A percentile compares a stretch with the other conserved stretches of the same genome.
Evolutionary conservation across 2,113 vertebrate species (phyloP).

Genomic region (Potamarius usumacintae): DNA sequence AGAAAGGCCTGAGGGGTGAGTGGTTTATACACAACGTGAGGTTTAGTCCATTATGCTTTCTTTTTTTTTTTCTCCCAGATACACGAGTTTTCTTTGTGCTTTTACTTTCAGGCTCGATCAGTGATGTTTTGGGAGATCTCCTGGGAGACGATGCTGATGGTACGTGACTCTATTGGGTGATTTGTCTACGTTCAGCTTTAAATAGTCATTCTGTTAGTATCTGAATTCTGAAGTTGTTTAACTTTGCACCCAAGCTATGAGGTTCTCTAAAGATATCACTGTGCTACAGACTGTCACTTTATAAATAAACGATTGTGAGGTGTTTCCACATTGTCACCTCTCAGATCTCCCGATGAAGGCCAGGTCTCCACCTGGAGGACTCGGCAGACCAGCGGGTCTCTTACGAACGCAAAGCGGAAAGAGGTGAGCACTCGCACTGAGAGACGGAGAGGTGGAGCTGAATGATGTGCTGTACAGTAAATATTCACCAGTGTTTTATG

Average conservation of each 20-base stretch:
- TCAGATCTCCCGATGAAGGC: conserved; percentile 56
- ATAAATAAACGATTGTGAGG: neutral
- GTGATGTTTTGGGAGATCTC: conserved; percentile 74
- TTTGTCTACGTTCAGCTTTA: no score
- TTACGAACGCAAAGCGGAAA: conserved; percentile 45
- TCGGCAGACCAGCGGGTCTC: conserved; percentile 17
- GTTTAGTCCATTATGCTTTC: neutral
- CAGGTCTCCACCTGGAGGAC: conserved; percentile 25
- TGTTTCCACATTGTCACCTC: conserved; percentile 35
- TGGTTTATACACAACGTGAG: neutral
- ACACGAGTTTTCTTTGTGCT: neutral
- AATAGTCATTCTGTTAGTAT: neutral
- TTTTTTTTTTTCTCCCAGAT: no score
- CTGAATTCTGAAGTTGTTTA: neutral
- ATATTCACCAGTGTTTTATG: neutral
- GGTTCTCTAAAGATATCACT: neutral
- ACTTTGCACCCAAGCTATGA: neutral
- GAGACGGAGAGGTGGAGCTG: neutral
- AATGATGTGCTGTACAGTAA: neutral
- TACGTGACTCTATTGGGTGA: neutral
- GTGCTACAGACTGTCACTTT: neutral
- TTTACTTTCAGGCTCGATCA: conserved; percentile 68
- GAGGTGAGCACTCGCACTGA: conserved; percentile 59
- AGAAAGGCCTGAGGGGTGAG: conserved; percentile 72
- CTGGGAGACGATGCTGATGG: conserved; percentile 70